A percentile compares a stretch with the other conserved stretches of the same genome.
phyloP scores from a whole-genome alignment of 2,113 vertebrate genomes.

The Onychostoma macrolepis region DNA sequence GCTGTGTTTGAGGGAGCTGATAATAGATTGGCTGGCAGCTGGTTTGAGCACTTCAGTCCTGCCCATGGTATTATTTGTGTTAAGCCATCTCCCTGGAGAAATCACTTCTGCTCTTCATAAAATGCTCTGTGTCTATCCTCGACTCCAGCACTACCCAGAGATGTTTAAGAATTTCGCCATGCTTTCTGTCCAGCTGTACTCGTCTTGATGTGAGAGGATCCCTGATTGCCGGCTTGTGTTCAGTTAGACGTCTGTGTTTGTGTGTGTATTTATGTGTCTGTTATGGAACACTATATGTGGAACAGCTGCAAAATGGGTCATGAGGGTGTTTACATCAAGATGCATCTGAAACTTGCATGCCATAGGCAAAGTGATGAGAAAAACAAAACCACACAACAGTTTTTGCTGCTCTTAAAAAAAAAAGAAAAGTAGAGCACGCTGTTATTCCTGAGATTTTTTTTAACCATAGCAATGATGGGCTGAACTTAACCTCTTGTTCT shows the following conservation, averaged over 20 bases:
- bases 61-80: conserved; percentile 59
- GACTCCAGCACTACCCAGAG: conserved; percentile 34
- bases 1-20: conserved; percentile 49
- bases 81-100: conserved; percentile 52
- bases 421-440: background rate
- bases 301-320: conserved; percentile 40
- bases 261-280: conserved; percentile 37
- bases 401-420: background rate
- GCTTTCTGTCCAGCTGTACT: conserved; percentile 35
- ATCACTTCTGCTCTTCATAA: conserved; percentile 54
- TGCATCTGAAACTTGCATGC: conserved; percentile 23
- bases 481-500: conserved; percentile 5
- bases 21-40: conserved; percentile 65
- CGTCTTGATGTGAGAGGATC: conserved; percentile 30
- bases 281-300: conserved; percentile 14
- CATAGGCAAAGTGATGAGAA: conserved; percentile 31
- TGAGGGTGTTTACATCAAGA: conserved; percentile 33
- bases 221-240: conserved; percentile 26
- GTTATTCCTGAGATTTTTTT: conserved; percentile 32
- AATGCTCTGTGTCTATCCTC: conserved; percentile 45
- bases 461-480: background rate
- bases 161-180: conserved; percentile 48
- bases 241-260: conserved; percentile 37
- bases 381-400: conserved; percentile 11
- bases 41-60: conserved; percentile 48